Percentiles rank a stretch among this genome's conserved stretches.
Evolutionary conservation across 2,888 invertebrate genomes (phyloP).

Genomic region (Hydrotaea diabolus): DNA sequence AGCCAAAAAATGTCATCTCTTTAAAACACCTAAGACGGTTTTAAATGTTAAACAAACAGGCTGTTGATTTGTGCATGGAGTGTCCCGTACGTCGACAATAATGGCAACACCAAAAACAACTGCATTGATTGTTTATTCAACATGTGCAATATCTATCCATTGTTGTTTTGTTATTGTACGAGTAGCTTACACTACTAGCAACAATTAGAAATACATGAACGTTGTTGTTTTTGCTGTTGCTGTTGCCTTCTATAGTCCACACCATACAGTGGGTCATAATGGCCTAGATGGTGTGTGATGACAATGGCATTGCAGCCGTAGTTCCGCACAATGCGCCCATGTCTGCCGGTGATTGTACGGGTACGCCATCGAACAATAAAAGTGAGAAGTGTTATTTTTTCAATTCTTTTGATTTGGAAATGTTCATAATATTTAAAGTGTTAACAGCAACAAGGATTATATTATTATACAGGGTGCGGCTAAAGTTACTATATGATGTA

Average conservation of each 20-base stretch:
- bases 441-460: no score
- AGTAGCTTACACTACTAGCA: neutral
- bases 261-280: neutral
- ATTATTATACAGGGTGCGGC: no score
- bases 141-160: neutral
- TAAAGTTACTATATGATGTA: no score
- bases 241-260: neutral
- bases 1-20: no score
- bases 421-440: no score
- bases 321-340: neutral
- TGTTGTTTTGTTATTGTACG: slow-evolving; percentile 1
- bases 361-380: neutral
- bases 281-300: neutral
- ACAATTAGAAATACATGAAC: neutral
- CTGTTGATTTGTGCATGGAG: no score
- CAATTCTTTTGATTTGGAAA: no score
- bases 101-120: neutral
- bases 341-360: neutral
- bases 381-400: no score
- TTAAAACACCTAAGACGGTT: no score
- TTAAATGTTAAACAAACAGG: no score
- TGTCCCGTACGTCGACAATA: neutral
- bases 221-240: neutral
- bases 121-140: neutral
- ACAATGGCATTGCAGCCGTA: neutral